A percentile compares a stretch with the other conserved stretches of the same genome.
Evolutionary conservation across 2,113 vertebrate genomes (phyloP).

Genomic region (Thamnophis sirtalis): DNA sequence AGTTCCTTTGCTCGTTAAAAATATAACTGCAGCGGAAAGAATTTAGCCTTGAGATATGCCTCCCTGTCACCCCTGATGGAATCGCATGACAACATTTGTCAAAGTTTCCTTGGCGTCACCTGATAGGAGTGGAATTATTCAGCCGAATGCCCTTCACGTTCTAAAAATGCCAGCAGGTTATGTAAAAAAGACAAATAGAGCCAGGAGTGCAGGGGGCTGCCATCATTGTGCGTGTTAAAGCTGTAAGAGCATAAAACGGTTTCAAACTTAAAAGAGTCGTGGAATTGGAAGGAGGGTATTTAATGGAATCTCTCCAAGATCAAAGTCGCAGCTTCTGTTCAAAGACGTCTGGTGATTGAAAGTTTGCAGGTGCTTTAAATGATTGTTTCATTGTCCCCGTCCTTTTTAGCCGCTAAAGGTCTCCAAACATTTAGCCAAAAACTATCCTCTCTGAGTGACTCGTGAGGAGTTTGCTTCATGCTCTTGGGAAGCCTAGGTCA

Average conservation of each 20-base stretch:
- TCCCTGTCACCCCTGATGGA: neutral
- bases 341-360: neutral
- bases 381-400: neutral
- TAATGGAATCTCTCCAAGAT: neutral
- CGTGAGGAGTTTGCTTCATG: too few species aligned
- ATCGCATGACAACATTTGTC: neutral
- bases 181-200: neutral
- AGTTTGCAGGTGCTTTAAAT: neutral
- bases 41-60: neutral
- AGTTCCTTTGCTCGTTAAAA: neutral
- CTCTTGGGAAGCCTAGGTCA: too few species aligned
- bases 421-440: neutral
- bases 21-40: neutral
- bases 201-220: neutral
- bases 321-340: neutral
- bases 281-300: neutral
- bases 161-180: neutral
- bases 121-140: neutral
- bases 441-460: neutral
- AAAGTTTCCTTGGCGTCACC: neutral
- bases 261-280: neutral
- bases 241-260: neutral
- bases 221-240: neutral
- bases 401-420: neutral
- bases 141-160: neutral